A percentile compares a stretch with the other conserved stretches of the same genome.
Evolutionary conservation across 2,113 vertebrate species (phyloP).

Genomic region (Archilochus colubris): DNA sequence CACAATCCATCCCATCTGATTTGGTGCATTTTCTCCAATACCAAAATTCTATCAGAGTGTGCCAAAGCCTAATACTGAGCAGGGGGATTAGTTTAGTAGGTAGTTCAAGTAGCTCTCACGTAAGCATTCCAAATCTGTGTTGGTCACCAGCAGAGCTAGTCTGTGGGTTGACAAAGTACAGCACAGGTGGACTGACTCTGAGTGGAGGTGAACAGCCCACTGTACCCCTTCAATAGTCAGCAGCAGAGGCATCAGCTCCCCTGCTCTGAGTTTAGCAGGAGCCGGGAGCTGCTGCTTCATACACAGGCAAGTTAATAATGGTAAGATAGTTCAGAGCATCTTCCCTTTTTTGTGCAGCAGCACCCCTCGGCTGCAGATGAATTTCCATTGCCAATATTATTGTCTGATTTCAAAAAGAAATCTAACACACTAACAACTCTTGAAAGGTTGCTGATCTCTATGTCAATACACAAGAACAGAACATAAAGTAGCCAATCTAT

Average conservation of each 20-base stretch:
- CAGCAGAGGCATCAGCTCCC: neutral
- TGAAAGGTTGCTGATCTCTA: neutral
- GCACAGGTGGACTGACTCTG: neutral
- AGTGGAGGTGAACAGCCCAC: no score
- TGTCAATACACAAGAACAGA: neutral
- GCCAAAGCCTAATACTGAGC: neutral
- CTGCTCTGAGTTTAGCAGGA: neutral
- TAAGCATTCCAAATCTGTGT: neutral
- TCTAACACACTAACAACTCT: neutral
- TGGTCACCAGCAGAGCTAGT: neutral
- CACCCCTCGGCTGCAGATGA: neutral
- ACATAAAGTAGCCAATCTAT: neutral
- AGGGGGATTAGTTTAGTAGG: neutral
- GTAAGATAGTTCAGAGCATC: neutral
- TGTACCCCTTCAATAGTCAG: neutral
- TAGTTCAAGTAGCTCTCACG: neutral
- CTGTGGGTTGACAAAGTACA: no score
- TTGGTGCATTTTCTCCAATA: neutral
- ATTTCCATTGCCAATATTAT: neutral
- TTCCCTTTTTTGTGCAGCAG: neutral
- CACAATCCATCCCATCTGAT: neutral
- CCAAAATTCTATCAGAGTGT: neutral
- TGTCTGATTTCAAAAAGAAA: neutral
- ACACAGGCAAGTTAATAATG: neutral
- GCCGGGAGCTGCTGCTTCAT: neutral